Evolutionary conservation across 2,888 invertebrate species (phyloP).

Genomic region (Punctoribates punctum): DNA sequence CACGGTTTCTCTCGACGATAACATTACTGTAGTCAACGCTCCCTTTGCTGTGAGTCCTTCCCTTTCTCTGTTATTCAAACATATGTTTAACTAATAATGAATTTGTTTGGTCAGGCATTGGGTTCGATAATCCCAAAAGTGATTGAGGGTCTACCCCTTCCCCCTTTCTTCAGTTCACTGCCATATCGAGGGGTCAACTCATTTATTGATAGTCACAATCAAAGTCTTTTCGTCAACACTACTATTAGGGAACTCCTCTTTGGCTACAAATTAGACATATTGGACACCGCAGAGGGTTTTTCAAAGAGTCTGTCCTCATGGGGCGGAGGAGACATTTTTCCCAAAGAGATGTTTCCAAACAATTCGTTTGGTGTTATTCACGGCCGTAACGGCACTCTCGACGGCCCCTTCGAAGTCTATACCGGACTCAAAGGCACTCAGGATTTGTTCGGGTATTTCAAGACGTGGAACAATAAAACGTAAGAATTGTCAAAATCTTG

Average conservation of each 20-base stretch:
- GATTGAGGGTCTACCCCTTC: slow-evolving; percentile 31
- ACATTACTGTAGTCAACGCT: slow-evolving; percentile 43
- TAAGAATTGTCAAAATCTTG: background rate
- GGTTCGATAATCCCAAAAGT: slow-evolving; percentile 18
- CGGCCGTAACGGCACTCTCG: slow-evolving; percentile 41
- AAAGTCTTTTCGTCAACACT: slow-evolving; percentile 42
- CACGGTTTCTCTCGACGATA: slow-evolving; percentile 31
- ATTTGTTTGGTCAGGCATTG: slow-evolving; percentile 18
- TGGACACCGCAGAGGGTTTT: slow-evolving; percentile 43
- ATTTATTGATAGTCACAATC: slow-evolving; percentile 38
- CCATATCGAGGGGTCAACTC: slow-evolving; percentile 37
- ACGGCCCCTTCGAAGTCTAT: slow-evolving; percentile 45
- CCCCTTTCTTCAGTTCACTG: slow-evolving; percentile 29
- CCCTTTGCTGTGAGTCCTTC: slow-evolving; percentile 39
- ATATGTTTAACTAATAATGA: background rate
- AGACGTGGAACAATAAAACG: slow-evolving; percentile 38
- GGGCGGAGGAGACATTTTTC: slow-evolving; percentile 41
- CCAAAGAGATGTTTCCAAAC: slow-evolving; percentile 41
- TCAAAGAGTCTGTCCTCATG: slow-evolving; percentile 14
- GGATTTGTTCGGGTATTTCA: slow-evolving; percentile 36
- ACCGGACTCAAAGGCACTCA: slow-evolving; percentile 39
- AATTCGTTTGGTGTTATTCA: slow-evolving; percentile 45
- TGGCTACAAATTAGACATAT: slow-evolving; percentile 39
- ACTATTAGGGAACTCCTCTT: slow-evolving; percentile 39
- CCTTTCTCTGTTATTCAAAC: background rate